Evolutionary conservation across 2,888 invertebrate species (phyloP).

Genomic region (Camponotus fellah): DNA sequence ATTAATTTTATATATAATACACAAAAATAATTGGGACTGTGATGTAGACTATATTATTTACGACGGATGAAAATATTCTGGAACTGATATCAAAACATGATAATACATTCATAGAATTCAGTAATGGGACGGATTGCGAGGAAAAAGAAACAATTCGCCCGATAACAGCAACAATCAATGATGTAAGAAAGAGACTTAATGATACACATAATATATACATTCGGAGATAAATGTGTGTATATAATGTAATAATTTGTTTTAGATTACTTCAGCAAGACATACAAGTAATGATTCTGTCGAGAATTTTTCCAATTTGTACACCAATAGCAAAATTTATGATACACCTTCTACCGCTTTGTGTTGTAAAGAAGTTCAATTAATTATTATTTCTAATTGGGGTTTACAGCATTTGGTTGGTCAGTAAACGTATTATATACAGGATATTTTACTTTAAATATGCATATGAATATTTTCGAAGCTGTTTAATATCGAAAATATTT

Average conservation of each 20-base stretch:
- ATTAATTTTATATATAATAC: constrained; percentile 29
- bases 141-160: constrained; percentile 88
- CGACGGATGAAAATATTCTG: constrained; percentile 91
- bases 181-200: constrained; percentile 52
- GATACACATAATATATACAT: background rate
- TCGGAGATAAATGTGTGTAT: background rate
- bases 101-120: constrained; percentile 85
- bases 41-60: constrained; percentile 93
- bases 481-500: background rate
- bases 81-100: constrained; percentile 88
- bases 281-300: constrained; percentile 28
- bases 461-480: background rate
- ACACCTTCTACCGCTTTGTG: constrained; percentile 67
- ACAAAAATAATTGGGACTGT: constrained; percentile 36
- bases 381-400: constrained; percentile 90
- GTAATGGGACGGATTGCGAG: constrained; percentile 83
- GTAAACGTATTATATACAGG: constrained; percentile 14
- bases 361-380: constrained; percentile 87
- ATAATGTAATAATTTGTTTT: constrained; percentile 15
- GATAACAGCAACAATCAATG: constrained; percentile 87
- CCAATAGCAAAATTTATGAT: constrained; percentile 51
- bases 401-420: constrained; percentile 88
- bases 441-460: background rate
- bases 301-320: constrained; percentile 13
- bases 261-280: constrained; percentile 36